Percentiles rank a stretch among this genome's conserved stretches.
Conservation (phyloP, 2,797 vertebrate genomes). For the Pangasius mekongensis region DNA sequence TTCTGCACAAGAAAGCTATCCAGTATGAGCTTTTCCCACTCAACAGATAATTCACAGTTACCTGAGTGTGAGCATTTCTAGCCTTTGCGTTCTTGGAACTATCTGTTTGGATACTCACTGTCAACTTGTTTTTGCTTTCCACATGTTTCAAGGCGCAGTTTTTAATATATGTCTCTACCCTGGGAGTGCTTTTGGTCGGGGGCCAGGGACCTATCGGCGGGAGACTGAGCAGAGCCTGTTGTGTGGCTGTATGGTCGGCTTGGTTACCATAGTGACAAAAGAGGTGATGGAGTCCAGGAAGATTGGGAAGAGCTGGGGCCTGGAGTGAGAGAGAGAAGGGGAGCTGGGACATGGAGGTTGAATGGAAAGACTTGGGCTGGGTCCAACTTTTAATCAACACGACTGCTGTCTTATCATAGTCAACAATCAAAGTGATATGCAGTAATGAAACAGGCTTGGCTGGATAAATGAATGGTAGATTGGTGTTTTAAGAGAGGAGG, state of each 20-base stretch:
- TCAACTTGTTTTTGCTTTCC: constrained; percentile 64
- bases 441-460: constrained; percentile 10
- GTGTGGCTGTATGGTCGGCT: constrained; percentile 70
- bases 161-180: constrained; percentile 67
- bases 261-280: constrained; percentile 72
- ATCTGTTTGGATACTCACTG: constrained; percentile 59
- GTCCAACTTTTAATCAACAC: constrained; percentile 32
- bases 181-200: constrained; percentile 69
- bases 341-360: constrained; percentile 61
- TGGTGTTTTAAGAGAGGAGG: constrained; percentile 3
- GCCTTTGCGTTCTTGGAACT: constrained; percentile 50
- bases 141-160: constrained; percentile 67
- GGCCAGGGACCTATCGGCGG: constrained; percentile 70
- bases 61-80: constrained; percentile 24
- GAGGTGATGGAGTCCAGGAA: constrained; percentile 78
- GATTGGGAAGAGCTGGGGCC: constrained; percentile 52
- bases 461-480: not conserved
- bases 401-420: constrained; percentile 17
- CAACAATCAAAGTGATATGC: not conserved
- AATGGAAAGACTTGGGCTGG: constrained; percentile 28
- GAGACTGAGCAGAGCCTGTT: constrained; percentile 77
- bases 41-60: constrained; percentile 13
- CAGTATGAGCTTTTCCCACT: not conserved
- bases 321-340: not conserved
- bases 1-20: not conserved